A percentile compares a stretch with the other conserved stretches of the same genome.
Evolutionary conservation across 2,113 vertebrate genomes (phyloP).

Genomic region (Sylvia atricapilla): DNA sequence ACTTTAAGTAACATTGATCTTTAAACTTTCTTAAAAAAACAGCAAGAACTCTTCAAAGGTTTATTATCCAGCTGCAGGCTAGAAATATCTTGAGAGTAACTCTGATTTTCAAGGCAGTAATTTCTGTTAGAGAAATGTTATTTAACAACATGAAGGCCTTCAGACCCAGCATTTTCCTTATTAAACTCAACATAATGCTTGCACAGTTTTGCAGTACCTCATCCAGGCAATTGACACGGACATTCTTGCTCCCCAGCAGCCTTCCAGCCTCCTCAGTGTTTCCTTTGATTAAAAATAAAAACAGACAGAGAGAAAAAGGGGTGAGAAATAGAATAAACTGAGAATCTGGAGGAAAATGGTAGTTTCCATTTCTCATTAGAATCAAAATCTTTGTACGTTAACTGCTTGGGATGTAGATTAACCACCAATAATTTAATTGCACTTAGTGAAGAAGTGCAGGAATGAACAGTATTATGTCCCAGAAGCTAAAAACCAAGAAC

Average conservation of each 20-base stretch:
- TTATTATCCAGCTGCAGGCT: neutral
- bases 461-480: neutral
- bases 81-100: neutral
- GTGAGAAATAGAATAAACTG: neutral
- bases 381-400: neutral
- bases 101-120: neutral
- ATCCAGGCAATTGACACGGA: constrained; percentile 95
- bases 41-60: neutral
- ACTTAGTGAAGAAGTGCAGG: neutral
- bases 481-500: neutral
- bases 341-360: neutral
- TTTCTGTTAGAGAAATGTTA: neutral
- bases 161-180: neutral
- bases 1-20: neutral
- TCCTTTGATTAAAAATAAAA: constrained; percentile 70
- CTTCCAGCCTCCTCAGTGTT: constrained; percentile 88
- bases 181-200: neutral
- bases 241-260: constrained; percentile 91
- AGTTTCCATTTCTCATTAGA: neutral
- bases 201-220: constrained; percentile 79
- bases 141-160: neutral
- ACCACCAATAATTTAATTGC: neutral
- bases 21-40: neutral
- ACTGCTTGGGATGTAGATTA: neutral
- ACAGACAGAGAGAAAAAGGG: neutral